Percentiles rank a stretch among this genome's conserved stretches.
These are phyloP conservation scores for Loripinus fragilis DNA, from an alignment of 2,888 invertebrate species.

Conservation along the genomic window DNA sequence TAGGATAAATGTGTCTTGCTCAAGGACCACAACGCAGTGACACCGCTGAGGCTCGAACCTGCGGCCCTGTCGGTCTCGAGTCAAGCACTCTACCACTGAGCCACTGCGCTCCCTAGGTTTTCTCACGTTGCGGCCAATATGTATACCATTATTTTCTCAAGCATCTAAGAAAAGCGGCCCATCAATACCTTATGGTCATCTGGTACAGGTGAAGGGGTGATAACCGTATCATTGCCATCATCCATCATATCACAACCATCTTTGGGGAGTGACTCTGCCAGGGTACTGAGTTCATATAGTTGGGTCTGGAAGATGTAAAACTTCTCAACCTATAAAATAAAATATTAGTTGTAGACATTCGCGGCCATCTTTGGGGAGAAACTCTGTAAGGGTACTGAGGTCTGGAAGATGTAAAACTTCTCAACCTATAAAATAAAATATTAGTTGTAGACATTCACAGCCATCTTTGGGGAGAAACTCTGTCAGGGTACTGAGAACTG, in stretches of 20 bases:
- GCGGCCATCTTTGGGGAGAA: conserved; percentile 83
- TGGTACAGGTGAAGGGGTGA: conserved; percentile 16
- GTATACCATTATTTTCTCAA: too few relatives aligned
- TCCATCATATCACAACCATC: conserved; percentile 76
- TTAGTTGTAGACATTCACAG: too few relatives aligned
- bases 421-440: conserved; percentile 80
- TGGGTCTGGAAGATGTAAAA: conserved; percentile 83
- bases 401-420: conserved; percentile 83
- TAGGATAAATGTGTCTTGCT: too few relatives aligned
- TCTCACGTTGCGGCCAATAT: too few relatives aligned
- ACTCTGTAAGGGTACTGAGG: conserved; percentile 81
- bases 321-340: conserved; percentile 77
- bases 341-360: too few relatives aligned
- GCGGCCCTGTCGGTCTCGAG: too few relatives aligned
- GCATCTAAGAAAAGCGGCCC: background rate
- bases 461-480: conserved; percentile 82
- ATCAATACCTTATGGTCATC: conserved; percentile 4
- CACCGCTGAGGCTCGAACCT: too few relatives aligned
- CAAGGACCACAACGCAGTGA: too few relatives aligned
- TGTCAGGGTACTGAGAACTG: conserved; percentile 82
- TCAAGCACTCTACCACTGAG: too few relatives aligned
- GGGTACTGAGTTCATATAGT: conserved; percentile 79
- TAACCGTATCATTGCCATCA: conserved; percentile 32
- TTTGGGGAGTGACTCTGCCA: conserved; percentile 82
- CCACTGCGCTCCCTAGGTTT: too few relatives aligned